A percentile compares a stretch with the other conserved stretches of the same genome.
These are phyloP conservation scores for Rhodinocichla rosea DNA, from an alignment of 2,113 vertebrate species.

Conservation along the genomic window DNA sequence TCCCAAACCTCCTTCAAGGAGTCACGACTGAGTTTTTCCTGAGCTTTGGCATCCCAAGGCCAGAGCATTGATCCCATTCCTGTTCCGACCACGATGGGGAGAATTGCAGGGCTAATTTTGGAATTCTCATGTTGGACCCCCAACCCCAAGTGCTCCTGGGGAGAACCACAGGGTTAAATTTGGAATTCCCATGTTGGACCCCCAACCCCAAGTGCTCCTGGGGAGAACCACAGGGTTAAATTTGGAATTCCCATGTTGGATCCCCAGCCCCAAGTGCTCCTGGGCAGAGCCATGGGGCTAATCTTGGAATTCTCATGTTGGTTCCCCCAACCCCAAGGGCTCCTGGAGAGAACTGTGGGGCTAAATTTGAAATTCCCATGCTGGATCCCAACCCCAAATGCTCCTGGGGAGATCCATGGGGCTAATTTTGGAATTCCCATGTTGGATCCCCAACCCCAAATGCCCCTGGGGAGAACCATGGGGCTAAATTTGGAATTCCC, in stretches of 20 bases:
- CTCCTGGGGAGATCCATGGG: fast-evolving
- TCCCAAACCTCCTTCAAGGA: background rate
- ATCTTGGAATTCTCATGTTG: fast-evolving
- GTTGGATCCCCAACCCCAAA: conserved; percentile 64
- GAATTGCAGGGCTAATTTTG: too few species aligned
- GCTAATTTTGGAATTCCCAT: fast-evolving
- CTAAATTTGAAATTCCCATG: fast-evolving
- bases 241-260: fast-evolving
- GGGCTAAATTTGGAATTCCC: fast-evolving
- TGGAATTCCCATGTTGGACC: fast-evolving
- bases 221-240: fast-evolving
- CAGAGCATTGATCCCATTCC: fast-evolving
- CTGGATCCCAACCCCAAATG: conserved; percentile 79
- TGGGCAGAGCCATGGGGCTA: fast-evolving
- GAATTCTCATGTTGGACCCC: background rate
- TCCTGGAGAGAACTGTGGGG: background rate
- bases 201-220: fast-evolving
- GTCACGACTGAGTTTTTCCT: background rate
- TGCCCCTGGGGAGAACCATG: background rate
- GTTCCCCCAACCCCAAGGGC: too few species aligned
- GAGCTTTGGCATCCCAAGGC: background rate
- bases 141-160: background rate
- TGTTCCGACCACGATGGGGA: fast-evolving
- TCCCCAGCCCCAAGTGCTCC: background rate
- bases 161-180: fast-evolving